phyloP scores from a whole-genome alignment of 2,888 invertebrate genomes.

The Agonum fuliginosum region DNA sequence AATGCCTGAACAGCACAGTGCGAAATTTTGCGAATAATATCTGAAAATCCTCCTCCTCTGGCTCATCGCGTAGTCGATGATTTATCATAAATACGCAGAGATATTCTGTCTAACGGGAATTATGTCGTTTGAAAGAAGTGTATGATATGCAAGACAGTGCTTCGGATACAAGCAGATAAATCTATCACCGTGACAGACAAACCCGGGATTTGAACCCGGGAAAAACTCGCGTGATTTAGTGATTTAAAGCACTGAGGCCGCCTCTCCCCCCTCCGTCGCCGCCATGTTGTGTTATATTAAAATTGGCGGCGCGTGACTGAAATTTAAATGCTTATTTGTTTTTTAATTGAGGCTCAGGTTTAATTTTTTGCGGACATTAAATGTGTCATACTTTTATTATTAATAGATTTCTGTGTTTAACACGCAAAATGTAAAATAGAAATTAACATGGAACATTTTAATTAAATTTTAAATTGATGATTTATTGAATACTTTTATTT shows the following conservation, averaged over 20 bases:
- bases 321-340: slow-evolving; percentile 15
- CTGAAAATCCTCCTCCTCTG: not conserved
- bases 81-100: slow-evolving; percentile 55
- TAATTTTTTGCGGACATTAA: slow-evolving; percentile 24
- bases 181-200: slow-evolving; percentile 54
- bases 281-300: slow-evolving; percentile 22
- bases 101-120: slow-evolving; percentile 52
- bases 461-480: slow-evolving; percentile 15
- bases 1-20: too few relatives aligned
- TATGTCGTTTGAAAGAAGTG: slow-evolving; percentile 49
- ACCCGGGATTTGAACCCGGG: slow-evolving; percentile 24
- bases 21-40: too few relatives aligned
- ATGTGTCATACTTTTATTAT: slow-evolving; percentile 40
- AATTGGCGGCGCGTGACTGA: slow-evolving; percentile 22
- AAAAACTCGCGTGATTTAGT: slow-evolving; percentile 39
- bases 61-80: slow-evolving; percentile 35
- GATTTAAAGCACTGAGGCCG: not conserved
- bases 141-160: slow-evolving; percentile 40
- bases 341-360: slow-evolving; percentile 16
- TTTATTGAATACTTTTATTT: slow-evolving; percentile 15
- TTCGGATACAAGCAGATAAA: slow-evolving; percentile 50
- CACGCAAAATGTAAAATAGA: slow-evolving; percentile 11
- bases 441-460: slow-evolving; percentile 11
- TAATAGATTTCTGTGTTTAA: slow-evolving; percentile 37
- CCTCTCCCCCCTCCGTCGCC: not conserved